Conservation (phyloP, 1,140 invertebrate species). For the Acromyrmex charruanus region DNA sequence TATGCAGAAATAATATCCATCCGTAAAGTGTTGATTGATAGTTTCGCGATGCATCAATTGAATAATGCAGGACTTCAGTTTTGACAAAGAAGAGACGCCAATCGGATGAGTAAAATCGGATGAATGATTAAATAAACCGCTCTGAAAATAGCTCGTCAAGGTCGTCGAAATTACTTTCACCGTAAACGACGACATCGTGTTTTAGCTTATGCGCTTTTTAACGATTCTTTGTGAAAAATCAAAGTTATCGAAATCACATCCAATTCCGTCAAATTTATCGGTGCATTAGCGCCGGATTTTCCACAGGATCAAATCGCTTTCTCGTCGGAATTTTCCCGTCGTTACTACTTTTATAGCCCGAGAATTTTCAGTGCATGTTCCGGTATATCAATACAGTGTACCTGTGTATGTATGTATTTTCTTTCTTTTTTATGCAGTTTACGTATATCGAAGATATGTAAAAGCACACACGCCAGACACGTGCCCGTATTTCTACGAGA, state of each 20-base stretch:
- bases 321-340: constrained; percentile 1
- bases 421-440: background rate
- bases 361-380: background rate
- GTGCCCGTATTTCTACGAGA: background rate
- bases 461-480: background rate
- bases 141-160: constrained; percentile 47
- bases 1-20: background rate
- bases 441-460: background rate
- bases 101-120: constrained; percentile 5
- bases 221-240: constrained; percentile 1
- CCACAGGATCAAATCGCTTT: background rate
- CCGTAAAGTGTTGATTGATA: background rate
- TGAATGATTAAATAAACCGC: constrained; percentile 20
- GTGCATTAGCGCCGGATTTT: constrained; percentile 14
- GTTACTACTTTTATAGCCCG: background rate
- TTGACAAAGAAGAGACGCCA: background rate
- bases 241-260: background rate
- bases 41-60: background rate
- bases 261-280: background rate
- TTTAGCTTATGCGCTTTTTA: background rate
- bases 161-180: constrained; percentile 22
- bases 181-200: constrained; percentile 18
- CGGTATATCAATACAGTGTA: background rate
- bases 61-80: constrained; percentile 1
- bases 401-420: background rate